Conservation (phyloP, 2,797 vertebrate genomes). For the Phylloscopus collybita region DNA sequence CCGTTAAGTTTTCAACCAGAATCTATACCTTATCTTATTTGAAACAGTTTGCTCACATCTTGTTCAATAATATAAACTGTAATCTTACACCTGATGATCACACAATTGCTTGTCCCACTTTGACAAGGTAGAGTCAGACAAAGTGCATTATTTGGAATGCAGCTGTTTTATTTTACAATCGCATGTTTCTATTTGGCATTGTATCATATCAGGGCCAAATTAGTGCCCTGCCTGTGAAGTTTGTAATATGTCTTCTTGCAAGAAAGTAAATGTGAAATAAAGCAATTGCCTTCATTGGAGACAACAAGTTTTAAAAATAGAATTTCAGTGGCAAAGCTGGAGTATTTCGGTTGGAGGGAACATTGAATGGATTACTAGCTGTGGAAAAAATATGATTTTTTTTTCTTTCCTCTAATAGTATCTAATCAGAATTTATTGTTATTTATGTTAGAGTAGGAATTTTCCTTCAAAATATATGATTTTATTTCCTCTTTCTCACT, state of each 20-base stretch:
- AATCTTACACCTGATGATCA: background rate
- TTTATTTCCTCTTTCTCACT: background rate
- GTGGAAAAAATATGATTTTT: background rate
- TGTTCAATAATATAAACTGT: background rate
- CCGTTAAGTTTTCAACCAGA: background rate
- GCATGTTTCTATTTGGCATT: background rate
- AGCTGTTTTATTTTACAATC: background rate
- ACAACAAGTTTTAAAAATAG: background rate
- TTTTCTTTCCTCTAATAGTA: background rate
- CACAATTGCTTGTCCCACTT: background rate
- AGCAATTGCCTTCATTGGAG: background rate
- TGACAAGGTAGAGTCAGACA: background rate
- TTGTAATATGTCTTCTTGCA: background rate
- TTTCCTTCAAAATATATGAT: background rate
- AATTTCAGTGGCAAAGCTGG: background rate
- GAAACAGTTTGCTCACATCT: background rate
- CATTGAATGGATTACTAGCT: background rate
- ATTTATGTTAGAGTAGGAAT: background rate
- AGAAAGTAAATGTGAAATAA: background rate
- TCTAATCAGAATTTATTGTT: background rate
- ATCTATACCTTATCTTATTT: background rate
- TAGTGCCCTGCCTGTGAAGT: background rate
- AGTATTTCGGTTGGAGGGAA: background rate
- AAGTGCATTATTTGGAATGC: background rate
- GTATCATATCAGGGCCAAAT: background rate